Conservation (phyloP, 2,797 vertebrate species). For the Sibirionetta formosa region DNA sequence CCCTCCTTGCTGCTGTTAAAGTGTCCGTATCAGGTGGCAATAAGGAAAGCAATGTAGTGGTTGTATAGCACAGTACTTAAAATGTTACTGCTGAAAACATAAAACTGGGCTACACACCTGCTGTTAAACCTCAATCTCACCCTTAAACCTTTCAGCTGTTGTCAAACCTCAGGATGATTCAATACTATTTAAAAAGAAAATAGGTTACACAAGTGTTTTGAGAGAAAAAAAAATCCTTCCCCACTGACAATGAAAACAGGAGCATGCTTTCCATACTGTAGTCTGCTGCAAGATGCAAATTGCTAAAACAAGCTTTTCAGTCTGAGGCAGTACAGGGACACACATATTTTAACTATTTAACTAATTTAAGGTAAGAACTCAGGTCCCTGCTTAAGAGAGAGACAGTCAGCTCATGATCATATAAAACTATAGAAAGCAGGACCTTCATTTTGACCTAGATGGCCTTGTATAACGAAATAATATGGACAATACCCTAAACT, state of each 20-base stretch:
- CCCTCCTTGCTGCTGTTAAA: not conserved
- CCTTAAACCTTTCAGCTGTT: constrained; percentile 4
- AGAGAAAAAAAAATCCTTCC: not conserved
- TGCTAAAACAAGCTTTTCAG: not conserved
- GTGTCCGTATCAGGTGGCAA: not conserved
- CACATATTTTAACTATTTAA: not conserved
- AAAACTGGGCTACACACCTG: not conserved
- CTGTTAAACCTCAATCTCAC: not conserved
- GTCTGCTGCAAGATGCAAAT: not conserved
- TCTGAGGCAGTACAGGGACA: not conserved
- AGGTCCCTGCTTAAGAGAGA: not conserved
- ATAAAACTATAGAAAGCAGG: not conserved
- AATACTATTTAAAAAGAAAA: not conserved
- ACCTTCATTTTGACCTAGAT: not conserved
- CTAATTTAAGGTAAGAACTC: not conserved
- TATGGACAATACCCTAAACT: not conserved
- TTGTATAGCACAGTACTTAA: not conserved
- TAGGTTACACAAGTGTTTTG: not conserved
- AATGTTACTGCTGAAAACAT: not conserved
- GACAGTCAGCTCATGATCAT: not conserved
- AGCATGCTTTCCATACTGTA: not conserved
- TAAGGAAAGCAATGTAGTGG: not conserved
- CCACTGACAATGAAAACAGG: not conserved
- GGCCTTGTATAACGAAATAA: not conserved
- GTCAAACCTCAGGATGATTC: not conserved